phyloP scores from a whole-genome alignment of 2,113 vertebrate species.

The Solea solea region DNA sequence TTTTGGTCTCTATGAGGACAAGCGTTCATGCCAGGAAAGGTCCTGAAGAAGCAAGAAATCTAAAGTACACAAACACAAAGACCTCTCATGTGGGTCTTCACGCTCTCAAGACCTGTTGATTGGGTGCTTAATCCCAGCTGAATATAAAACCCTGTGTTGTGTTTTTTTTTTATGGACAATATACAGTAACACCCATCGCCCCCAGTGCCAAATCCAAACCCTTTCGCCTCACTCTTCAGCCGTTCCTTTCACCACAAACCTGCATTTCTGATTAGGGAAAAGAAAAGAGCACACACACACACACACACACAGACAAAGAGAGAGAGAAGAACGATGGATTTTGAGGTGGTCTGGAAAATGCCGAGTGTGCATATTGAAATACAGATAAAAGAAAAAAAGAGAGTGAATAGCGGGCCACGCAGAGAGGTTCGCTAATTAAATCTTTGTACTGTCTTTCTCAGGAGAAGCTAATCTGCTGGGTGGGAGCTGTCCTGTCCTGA shows the following conservation, averaged over 20 bases:
- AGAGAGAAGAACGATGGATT: slow-evolving; percentile 15
- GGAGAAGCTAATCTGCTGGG: slow-evolving; percentile 70
- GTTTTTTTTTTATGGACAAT: slow-evolving; percentile 48
- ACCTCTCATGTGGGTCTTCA: slow-evolving; percentile 35
- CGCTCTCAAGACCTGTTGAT: slow-evolving; percentile 37
- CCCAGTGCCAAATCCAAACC: slow-evolving; percentile 21
- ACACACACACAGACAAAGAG: neutral
- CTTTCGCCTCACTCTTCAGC: slow-evolving; percentile 34
- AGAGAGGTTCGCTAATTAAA: slow-evolving; percentile 73
- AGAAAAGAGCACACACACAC: slow-evolving; percentile 32
- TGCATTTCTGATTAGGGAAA: slow-evolving; percentile 48
- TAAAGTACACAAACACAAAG: neutral
- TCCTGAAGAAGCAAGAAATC: too few relatives aligned
- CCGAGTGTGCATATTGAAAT: slow-evolving; percentile 66
- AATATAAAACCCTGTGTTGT: slow-evolving; percentile 43
- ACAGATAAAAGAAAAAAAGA: slow-evolving; percentile 60
- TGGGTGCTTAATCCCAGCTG: slow-evolving; percentile 35
- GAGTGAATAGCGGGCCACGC: slow-evolving; percentile 42
- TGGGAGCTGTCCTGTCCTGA: slow-evolving; percentile 53
- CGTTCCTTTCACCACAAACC: slow-evolving; percentile 40
- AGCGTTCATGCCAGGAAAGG: too few relatives aligned
- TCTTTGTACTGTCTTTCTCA: slow-evolving; percentile 64
- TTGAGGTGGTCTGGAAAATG: slow-evolving; percentile 70
- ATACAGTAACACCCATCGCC: slow-evolving; percentile 50
- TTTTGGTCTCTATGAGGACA: too few relatives aligned